These are phyloP conservation scores for Lamprotornis superbus DNA, from an alignment of 2,113 vertebrate species.

Conservation along the genomic window DNA sequence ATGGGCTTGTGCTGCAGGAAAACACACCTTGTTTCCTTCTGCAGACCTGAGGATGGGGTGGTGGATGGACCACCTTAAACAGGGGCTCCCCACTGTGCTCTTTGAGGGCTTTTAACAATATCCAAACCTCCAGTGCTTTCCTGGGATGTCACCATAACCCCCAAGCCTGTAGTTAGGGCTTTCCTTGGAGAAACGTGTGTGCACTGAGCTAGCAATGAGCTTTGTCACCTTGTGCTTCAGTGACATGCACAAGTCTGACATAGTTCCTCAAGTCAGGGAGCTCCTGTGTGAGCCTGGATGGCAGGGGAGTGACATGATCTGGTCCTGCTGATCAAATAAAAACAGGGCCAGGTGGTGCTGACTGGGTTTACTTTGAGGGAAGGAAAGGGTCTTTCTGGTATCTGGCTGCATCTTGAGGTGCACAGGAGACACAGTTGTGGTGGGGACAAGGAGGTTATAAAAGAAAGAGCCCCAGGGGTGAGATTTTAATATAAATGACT, in stretches of 20 bases:
- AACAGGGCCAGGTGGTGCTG: neutral
- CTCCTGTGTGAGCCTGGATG: neutral
- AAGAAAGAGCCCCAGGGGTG: neutral
- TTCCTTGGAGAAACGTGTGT: neutral
- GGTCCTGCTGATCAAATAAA: neutral
- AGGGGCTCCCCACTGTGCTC: neutral
- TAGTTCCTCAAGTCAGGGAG: neutral
- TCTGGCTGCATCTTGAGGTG: neutral
- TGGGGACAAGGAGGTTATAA: neutral
- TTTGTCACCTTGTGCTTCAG: neutral
- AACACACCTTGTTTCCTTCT: neutral
- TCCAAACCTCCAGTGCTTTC: neutral
- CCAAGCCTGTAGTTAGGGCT: neutral
- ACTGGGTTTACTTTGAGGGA: neutral
- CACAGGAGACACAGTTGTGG: neutral
- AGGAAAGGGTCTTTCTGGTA: neutral
- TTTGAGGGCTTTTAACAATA: neutral
- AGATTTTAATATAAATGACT: neutral
- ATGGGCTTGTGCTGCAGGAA: neutral
- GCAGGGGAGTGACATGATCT: neutral
- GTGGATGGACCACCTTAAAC: neutral
- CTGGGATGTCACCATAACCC: neutral
- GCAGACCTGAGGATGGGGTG: fast-evolving
- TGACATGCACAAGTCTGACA: neutral
- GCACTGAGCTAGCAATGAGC: neutral